Base-by-base conservation (phyloP, 2,113 vertebrate species). In the Galeopterus variegatus region DNA sequence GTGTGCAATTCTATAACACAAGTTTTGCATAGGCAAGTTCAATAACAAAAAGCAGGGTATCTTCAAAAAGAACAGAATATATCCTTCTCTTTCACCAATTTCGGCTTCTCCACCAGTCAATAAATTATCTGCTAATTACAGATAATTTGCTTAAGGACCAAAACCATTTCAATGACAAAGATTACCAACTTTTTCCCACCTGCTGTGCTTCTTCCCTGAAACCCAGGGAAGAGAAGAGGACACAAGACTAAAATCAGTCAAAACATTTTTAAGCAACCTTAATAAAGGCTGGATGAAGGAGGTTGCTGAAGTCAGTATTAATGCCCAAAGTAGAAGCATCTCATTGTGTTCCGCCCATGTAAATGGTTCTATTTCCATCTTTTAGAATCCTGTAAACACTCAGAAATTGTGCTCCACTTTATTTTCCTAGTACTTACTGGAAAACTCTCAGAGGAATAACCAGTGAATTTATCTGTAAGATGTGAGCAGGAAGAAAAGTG, bases 21-120 rank as follows among this genome's bases (percentile, higher is more conserved):
- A 28, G 13, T 52, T 83, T 50, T 54, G 1, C 21, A n/a, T 6
- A 2, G 4, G 75, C 70, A 88, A 91, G 17, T 33, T 75, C 60
- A 67, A 1, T 60, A 56, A 58, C 15, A 50, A 93, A 94, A 94
- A 26, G 26, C 54, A 88, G 54, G 56, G 11, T 13, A 48, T 77
- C 89, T 76, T 94, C n/a, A 90, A 72, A 91, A 75, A 9, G 23
- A 36, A 45, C 92, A 85, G 5, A 88, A 96, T 41, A 52, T 3
- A 50, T 1, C 28, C 10, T 77, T 33, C 8, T 33, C 54, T 80
- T 28, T 65, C 41, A 41, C 9, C 48, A 67, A 79, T 77, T 87
- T 94, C 87, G 75, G 48, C 45, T 90, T 93, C 24, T 54, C 24
- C 56, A 48, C 28, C 33, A 48, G 54, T 31, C 73, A 79, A 67